Base-by-base conservation (phyloP, 1,140 invertebrate species). In the Scaptomyza graminum region DNA sequence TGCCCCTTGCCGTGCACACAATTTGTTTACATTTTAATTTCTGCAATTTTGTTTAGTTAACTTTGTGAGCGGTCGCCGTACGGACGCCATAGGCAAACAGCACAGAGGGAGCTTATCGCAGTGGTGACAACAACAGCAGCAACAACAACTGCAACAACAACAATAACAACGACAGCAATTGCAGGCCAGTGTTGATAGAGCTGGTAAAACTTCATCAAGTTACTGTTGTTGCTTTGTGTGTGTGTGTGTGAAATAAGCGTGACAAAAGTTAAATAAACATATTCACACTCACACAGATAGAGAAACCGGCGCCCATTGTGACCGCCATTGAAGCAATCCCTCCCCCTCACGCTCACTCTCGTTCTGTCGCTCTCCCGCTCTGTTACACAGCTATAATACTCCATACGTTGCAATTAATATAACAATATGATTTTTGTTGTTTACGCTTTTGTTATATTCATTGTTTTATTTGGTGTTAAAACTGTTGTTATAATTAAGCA, bases 21-120 rank as follows among this genome's bases (percentile, higher is more conserved):
- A 87, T 82, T 87, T 87, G 78, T 87, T 87, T 87, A 82, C 82
- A 87, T 82, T 87, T 85, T 82, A 87, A 87, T 82, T 87, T 87
- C 82, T 87, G 82, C 82, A 87, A 87, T 87, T 87, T 87, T 87
- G 83, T 87, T 87, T 87, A 74, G 74, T 87, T 87, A 87, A 78
- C 82, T 78, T 74, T 63, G 75, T 60, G 54, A 47, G 65, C 37
- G 49, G 65, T 59, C 69, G 63, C 46, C 50, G 75, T 22, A 54
- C 55, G 52, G 75, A 76, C 76, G 76, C 76, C 76, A 79, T 74
- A 60, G 61, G 54, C 70, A 67, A 47, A 83, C 60, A 61, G 46
- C 7, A 50, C 76, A 34, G 18, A 22, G 46, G 43, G 11, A 68
- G 83, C 82, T 87, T 87, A 87, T 87, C 82, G 82, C 71, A 66